Evolutionary conservation across 2,797 vertebrate genomes (phyloP), one percentile per base, ranked within the genome.

Genomic region (Aphelocoma californica): DNA sequence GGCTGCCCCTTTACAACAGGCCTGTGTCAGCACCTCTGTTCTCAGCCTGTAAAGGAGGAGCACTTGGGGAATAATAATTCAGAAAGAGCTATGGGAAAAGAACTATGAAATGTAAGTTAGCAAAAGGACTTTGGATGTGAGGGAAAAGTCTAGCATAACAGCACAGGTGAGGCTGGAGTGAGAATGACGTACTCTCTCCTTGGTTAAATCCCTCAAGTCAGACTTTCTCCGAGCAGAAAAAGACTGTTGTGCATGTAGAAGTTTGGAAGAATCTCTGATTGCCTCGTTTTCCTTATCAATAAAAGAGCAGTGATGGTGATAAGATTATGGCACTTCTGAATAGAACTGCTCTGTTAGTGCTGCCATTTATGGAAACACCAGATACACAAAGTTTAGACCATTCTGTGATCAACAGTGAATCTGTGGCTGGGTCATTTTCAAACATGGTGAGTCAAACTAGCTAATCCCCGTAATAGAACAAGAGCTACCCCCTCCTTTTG

Each of bases 31-130:
- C 94, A 92, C 95, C 92, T 96, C 86, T 8, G 10, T 92, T 95
- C 94, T 94, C 92, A 93, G 91, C 94, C 94, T 73, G 81, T 96
- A 94, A 96, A 96, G 80, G 89, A 93, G 48, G 7, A 66, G 91
- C 86, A 90, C 69, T 86, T 38, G 20, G 96, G 96, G 94, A 96
- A 70, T 84, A 95, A 94, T 96, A 93, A 97, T 28, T 94, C 95
- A 95, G 20, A 74, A 60, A 86, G 85, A 90, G 91, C 86, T 94
- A 53, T 88, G 93, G 93, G 91, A 86, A 90, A 96, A 93, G 88
- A 87, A 91, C 84, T 90, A 88, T 70, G 82, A 96, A 97, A 94
- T 74, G 15, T 40, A 90, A 79, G 87, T 88, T 86, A 93, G 82
- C 73, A 94, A 79, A 92, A 91, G 71, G 91, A 67, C 90, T 54